Evolutionary conservation across 2,888 invertebrate species (phyloP), one percentile per base, ranked within the genome.

Genomic region (Chrysodeixis includens): DNA sequence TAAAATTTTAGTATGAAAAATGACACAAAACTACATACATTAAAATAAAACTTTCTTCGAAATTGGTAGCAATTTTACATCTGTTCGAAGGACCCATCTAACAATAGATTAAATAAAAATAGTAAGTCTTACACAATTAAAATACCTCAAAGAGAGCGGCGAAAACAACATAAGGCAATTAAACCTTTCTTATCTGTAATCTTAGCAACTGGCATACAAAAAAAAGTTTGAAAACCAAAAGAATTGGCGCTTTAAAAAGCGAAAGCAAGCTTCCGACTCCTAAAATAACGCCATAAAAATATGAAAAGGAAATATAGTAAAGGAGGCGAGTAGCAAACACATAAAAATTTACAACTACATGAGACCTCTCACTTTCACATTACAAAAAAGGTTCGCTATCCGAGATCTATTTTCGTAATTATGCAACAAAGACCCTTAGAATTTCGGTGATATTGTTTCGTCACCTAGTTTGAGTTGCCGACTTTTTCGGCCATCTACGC

Each of bases 311-410:
- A 79, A 81, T 79, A 83, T 73, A n/a, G n/a, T n/a, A 86, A 86
- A 87, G 82, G 83, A 85, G 81, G 76, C 78, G 70, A 87, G 89
- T 90, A 91, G 90, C 89, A 76, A 73, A 78, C 66, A 65, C 68
- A 84, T 88, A 86, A 88, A 88, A 77, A 62, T 86, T 84, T 86
- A 87, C 53, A 56, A 63, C 63, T 53, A 46, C 18, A 62, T 18
- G 2, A 57, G 32, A 49, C 84, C 80, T 82, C 79, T 90, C 84
- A 91, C 93, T 93, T 93, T 93, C 91, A 87, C 88, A 86, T 86
- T 90, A 84, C 69, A 82, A 84, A 77, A 73, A 67, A 71, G 44
- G 14, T 46, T 83, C 46, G 8, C 8, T 20, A 32, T 73, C n/a
- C n/a, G n/a, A 71, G 67, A 32, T 57, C 57, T 56, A 68, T 71